These are phyloP conservation scores for Mus spicilegus DNA, from an alignment of 2,113 vertebrate genomes.

Conservation along the genomic window DNA sequence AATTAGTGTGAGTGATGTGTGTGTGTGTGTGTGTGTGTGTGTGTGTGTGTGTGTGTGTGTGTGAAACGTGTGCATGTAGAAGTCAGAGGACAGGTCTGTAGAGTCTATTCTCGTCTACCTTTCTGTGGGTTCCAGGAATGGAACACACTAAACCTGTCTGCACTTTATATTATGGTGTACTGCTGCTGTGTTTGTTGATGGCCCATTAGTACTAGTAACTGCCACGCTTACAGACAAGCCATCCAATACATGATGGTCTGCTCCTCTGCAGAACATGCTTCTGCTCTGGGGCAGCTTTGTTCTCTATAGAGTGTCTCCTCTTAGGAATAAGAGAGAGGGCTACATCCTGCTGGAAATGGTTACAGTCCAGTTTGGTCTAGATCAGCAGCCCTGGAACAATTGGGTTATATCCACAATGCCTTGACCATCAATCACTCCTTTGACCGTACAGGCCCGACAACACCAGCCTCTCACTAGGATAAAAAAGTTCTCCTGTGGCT, in stretches of 20 bases:
- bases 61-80: no score
- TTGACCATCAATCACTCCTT: background rate
- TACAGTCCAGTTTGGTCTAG: background rate
- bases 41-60: background rate
- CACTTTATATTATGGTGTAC: background rate
- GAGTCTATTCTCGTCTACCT: no score
- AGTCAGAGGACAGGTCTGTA: background rate
- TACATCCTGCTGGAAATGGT: background rate
- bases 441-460: background rate
- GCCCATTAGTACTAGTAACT: background rate
- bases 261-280: background rate
- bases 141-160: background rate
- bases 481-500: background rate
- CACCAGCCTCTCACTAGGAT: background rate
- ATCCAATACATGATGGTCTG: background rate
- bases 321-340: background rate
- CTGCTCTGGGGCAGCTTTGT: background rate
- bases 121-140: background rate
- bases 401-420: background rate
- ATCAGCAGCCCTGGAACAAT: constrained; percentile 6
- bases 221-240: constrained; percentile 1
- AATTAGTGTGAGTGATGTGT: background rate
- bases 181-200: constrained; percentile 11
- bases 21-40: background rate
- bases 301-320: background rate